Conservation (phyloP, 2,888 invertebrate genomes). For the Galerucella calmariensis region DNA sequence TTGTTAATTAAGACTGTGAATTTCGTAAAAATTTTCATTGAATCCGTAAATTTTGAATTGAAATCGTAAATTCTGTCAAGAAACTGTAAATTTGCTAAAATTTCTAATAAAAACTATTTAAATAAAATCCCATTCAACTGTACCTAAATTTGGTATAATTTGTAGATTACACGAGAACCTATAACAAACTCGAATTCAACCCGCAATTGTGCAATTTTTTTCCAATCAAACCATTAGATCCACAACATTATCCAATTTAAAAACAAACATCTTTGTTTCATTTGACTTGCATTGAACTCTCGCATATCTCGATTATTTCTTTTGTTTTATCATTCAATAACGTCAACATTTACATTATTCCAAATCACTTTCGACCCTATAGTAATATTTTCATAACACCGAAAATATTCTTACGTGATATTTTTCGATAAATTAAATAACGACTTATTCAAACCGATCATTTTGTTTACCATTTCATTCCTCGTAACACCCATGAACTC, state of each 20-base stretch:
- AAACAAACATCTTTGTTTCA: background rate
- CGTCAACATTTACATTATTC: background rate
- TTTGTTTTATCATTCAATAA: slow-evolving; percentile 1
- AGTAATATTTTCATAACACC: background rate
- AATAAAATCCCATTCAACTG: too few relatives aligned
- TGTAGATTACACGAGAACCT: too few relatives aligned
- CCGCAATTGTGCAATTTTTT: too few relatives aligned
- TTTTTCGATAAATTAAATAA: background rate
- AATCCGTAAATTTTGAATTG: too few relatives aligned
- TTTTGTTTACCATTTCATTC: background rate
- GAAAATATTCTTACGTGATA: background rate
- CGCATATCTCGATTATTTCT: background rate
- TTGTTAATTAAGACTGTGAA: too few relatives aligned
- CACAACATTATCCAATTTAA: background rate
- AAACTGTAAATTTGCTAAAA: too few relatives aligned
- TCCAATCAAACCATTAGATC: too few relatives aligned
- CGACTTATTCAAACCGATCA: background rate
- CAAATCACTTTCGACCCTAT: background rate
- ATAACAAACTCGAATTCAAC: too few relatives aligned
- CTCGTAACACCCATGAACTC: background rate
- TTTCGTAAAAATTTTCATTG: too few relatives aligned
- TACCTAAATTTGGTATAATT: too few relatives aligned
- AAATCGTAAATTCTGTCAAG: too few relatives aligned
- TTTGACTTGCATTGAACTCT: slow-evolving; percentile 9
- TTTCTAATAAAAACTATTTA: too few relatives aligned